Evolutionary conservation across 2,888 invertebrate species (phyloP).

Genomic region (Busseola fusca): DNA sequence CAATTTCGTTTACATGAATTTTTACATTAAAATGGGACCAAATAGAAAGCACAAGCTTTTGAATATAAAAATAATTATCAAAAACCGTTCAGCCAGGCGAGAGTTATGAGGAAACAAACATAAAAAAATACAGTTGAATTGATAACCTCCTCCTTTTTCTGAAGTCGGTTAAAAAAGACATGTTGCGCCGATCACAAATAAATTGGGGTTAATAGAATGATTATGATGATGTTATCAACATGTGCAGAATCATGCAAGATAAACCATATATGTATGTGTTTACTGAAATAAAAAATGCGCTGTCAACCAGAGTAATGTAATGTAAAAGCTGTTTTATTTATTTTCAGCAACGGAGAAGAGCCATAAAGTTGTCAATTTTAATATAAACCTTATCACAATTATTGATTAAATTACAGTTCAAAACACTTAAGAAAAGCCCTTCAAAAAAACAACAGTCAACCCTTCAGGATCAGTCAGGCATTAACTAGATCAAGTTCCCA

Average conservation of each 20-base stretch:
- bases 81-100: too few relatives aligned
- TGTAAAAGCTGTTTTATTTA: neutral
- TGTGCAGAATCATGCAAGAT: neutral
- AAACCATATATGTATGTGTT: too few relatives aligned
- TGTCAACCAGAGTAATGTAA: neutral
- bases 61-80: too few relatives aligned
- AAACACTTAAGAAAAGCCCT: too few relatives aligned
- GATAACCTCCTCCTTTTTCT: too few relatives aligned
- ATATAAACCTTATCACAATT: neutral
- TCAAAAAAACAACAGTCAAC: constrained; percentile 2
- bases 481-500: constrained; percentile 10
- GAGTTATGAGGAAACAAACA: too few relatives aligned
- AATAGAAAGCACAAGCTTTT: too few relatives aligned
- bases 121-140: too few relatives aligned
- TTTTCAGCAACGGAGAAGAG: neutral
- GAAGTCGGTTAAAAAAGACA: too few relatives aligned
- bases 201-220: neutral
- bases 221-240: neutral
- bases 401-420: neutral
- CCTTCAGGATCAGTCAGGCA: neutral
- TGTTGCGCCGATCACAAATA: too few relatives aligned
- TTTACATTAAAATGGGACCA: too few relatives aligned
- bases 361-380: neutral
- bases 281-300: neutral
- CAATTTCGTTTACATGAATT: too few relatives aligned